Evolutionary conservation across 2,113 vertebrate species (phyloP), one percentile per base, ranked within the genome.

Genomic region (Coturnix japonica): DNA sequence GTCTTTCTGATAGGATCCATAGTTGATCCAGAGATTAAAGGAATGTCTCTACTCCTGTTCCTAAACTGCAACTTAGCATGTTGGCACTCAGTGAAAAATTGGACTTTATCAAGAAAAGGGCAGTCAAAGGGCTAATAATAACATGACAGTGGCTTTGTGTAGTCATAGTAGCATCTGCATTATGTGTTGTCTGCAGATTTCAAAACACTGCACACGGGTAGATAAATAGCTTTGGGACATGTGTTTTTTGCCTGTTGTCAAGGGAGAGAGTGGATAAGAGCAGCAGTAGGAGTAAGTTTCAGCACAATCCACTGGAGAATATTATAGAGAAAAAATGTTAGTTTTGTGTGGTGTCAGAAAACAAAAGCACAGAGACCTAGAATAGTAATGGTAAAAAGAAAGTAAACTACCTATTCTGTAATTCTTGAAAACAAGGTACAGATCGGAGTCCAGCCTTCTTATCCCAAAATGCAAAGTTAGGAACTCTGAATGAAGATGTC

Each of bases 11-110:
- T 41, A 63, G 69, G 71, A 74, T 2, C 2, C 72, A 23, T 11
- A 65, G 37, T 65, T 39, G 21, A 31, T 89, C 81, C 53, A 86
- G 71, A 81, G 37, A n/a, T 63, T 64, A 69, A 92, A 78, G n/a
- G 44, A 81, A 70, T 43, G 31, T 65, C 6, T 1, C 13, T 5
- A 13, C 12, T 79, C 0, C 0, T 39, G 13, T 56, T 78, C 51
- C 53, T 41, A 33, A 64, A 7, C 20, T 64, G 41, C 70, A 28
- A 13, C 22, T 71, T 69, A 65, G 49, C 44, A 57, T n/a, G 73
- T 64, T 66, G 46, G 31, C 60, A 71, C 5, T 64, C 5, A 6
- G 61, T 75, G 54, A 69, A 84, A 88, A 56, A 83, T 28, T 1
- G 43, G 39, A 67, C 14, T 47, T 64, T 70, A 37, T 57, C 6